Percentiles rank a stretch among this genome's conserved stretches.
Evolutionary conservation across 2,888 invertebrate species (phyloP).

Genomic region (Melinaea menophilus): DNA sequence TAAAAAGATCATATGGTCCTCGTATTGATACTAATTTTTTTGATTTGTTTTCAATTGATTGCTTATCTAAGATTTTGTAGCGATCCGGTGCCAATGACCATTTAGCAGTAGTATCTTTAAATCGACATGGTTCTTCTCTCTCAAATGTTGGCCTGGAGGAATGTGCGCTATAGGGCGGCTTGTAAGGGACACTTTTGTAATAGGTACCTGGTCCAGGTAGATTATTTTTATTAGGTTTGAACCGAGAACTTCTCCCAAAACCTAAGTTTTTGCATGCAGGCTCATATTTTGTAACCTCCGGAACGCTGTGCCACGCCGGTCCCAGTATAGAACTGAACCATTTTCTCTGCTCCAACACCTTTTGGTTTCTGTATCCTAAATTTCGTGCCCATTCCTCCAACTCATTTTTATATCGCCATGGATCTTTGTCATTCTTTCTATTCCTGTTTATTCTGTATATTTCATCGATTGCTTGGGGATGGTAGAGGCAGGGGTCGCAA

Average conservation of each 20-base stretch:
- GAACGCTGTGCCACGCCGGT: slow-evolving; percentile 57
- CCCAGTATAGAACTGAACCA: slow-evolving; percentile 54
- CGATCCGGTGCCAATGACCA: slow-evolving; percentile 64
- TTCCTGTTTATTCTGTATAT: slow-evolving; percentile 48
- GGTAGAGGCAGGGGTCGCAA: slow-evolving; percentile 59
- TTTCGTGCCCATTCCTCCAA: slow-evolving; percentile 64
- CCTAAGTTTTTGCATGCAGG: slow-evolving; percentile 54
- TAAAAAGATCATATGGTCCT: slow-evolving; percentile 68
- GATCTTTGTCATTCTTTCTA: slow-evolving; percentile 46
- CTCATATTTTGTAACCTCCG: slow-evolving; percentile 38
- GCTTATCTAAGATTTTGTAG: slow-evolving; percentile 58
- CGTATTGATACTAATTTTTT: slow-evolving; percentile 58
- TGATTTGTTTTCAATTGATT: slow-evolving; percentile 54
- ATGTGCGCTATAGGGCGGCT: slow-evolving; percentile 57
- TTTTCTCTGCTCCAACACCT: slow-evolving; percentile 44
- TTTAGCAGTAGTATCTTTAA: slow-evolving; percentile 46
- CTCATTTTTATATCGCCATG: slow-evolving; percentile 62
- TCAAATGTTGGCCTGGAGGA: slow-evolving; percentile 55
- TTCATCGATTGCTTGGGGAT: slow-evolving; percentile 44
- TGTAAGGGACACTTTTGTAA: slow-evolving; percentile 50
- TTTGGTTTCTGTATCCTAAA: slow-evolving; percentile 64
- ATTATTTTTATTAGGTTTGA: slow-evolving; percentile 34
- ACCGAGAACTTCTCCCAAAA: slow-evolving; percentile 57
- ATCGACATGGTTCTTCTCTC: slow-evolving; percentile 59
- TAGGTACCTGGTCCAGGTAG: slow-evolving; percentile 63